Evolutionary conservation across 2,113 vertebrate genomes (phyloP).

Genomic region (Pampusana beccarii): DNA sequence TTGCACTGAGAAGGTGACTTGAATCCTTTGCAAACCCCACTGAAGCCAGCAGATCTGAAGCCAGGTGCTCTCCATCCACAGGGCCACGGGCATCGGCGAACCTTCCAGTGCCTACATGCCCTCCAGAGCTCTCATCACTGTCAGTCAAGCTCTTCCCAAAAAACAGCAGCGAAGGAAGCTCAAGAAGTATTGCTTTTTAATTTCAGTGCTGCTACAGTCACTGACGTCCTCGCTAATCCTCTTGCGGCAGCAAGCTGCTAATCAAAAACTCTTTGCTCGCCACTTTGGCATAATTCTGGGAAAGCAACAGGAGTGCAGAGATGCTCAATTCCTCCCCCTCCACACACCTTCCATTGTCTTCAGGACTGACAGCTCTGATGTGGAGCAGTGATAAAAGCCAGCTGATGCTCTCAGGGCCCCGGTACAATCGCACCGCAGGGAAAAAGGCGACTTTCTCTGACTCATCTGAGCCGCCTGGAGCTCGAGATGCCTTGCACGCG

Average conservation of each 20-base stretch:
- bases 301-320: background rate
- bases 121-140: background rate
- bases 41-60: background rate
- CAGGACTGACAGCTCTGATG: slow-evolving; percentile 63
- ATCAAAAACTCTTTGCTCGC: slow-evolving; percentile 45
- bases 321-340: slow-evolving; percentile 64
- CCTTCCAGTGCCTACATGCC: background rate
- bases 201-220: slow-evolving; percentile 19
- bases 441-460: slow-evolving; percentile 62
- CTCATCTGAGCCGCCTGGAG: slow-evolving; percentile 38
- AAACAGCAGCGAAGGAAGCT: background rate
- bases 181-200: background rate
- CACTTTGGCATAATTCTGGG: slow-evolving; percentile 36
- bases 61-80: background rate
- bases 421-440: slow-evolving; percentile 52
- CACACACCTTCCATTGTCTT: slow-evolving; percentile 67
- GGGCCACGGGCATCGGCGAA: background rate
- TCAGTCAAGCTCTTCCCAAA: background rate
- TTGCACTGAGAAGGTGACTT: background rate
- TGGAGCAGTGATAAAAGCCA: slow-evolving; percentile 54
- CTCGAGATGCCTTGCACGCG: background rate
- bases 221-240: slow-evolving; percentile 48
- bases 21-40: background rate
- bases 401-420: slow-evolving; percentile 65
- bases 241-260: slow-evolving; percentile 49